Base-by-base conservation (phyloP, 2,797 vertebrate genomes). In the Enteromius radiatus region DNA sequence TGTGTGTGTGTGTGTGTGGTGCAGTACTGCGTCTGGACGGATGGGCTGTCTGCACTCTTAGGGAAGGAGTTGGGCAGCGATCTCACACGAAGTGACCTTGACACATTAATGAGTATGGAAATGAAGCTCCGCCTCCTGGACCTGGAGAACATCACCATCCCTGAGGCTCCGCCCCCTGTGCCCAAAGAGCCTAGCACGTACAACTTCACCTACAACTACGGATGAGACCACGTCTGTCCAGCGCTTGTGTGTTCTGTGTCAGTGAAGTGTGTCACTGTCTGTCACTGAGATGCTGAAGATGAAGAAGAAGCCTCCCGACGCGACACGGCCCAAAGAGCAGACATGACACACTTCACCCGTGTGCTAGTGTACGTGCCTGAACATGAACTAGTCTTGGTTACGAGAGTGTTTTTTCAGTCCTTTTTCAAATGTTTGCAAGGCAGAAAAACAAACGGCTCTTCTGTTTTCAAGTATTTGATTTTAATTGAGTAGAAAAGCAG, bases 141-240 rank as follows among this genome's bases (percentile, higher is more conserved):
- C 94, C 92, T 99, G 91, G 98, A 99, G 93, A 99, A 99, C 90
- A 96, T 99, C 91, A 96, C 96, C 80, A 99, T 99, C 81, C 98
- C 98, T 0, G 98, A 99, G 78, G 97, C 96, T 0, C 97, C 98
- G 0, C 98, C 98, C 5, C 98, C 98, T 0, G 95, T 99, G 81
- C 98, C 98, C 59, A 97, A 97, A 90, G 98, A 99, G 93, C 98
- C 98, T 87, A 99, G 98, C 96, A 98, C 96, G 67, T 99, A 99
- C 69, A 98, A 99, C 92, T 99, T 99, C 79, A 97, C 97, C 86
- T 99, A 99, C 87, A 98, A 98, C 93, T 99, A 99, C 41, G 96
- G 97, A 92, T 99, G 96, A 98, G 90, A 54, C 11, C 43, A 3
- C 82, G 89, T 90, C 68, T 38, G 65, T 49, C 8, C 54, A 41